Conservation (phyloP, 2,888 invertebrate species). For the Philereme vetulata region DNA sequence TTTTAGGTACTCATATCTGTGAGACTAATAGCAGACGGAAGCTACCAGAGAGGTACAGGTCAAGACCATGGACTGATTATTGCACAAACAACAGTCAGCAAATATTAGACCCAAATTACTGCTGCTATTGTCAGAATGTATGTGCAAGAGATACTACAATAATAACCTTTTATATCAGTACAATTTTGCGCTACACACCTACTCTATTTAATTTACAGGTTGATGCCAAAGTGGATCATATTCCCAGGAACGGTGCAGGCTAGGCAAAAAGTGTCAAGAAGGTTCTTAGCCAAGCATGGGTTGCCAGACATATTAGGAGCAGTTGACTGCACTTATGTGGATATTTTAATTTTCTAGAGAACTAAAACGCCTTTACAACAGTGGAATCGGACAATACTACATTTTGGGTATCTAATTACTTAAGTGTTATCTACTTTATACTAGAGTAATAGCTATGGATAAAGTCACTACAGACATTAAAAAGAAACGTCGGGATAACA, state of each 20-base stretch:
- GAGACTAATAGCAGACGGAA: too few species aligned
- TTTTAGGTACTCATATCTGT: too few species aligned
- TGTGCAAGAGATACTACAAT: neutral
- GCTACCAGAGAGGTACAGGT: neutral
- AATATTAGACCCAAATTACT: too few species aligned
- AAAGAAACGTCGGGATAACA: too few species aligned
- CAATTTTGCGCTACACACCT: too few species aligned
- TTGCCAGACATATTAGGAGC: neutral
- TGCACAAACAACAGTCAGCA: neutral
- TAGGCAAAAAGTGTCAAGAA: neutral
- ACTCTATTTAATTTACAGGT: conserved; percentile 1
- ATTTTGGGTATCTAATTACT: neutral
- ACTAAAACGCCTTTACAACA: neutral
- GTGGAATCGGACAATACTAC: neutral
- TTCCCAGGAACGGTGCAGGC: neutral
- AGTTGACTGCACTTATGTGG: conserved; percentile 7
- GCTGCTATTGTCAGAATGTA: neutral
- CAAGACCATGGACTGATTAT: neutral
- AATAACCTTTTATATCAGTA: neutral
- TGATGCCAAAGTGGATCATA: neutral
- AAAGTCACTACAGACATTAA: too few species aligned
- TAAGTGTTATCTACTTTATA: neutral
- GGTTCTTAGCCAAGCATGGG: neutral
- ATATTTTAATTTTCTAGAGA: neutral
- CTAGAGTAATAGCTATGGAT: neutral